phyloP scores from a whole-genome alignment of 2,113 vertebrate species.

The Austrofundulus limnaeus region DNA sequence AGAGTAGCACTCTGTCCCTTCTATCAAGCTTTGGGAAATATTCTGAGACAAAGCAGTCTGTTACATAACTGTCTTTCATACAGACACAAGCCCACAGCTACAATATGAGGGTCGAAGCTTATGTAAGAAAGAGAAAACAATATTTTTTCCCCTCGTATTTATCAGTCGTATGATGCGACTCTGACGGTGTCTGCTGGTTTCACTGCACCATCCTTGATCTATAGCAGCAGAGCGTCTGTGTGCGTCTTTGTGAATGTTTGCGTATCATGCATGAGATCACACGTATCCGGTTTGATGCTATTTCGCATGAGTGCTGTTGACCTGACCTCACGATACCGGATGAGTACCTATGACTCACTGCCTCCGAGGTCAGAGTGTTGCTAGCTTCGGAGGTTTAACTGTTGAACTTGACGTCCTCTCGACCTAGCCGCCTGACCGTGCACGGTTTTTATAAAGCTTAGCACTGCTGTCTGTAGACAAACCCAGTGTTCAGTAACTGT shows the following conservation, averaged over 20 bases:
- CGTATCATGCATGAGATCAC: conserved; percentile 25
- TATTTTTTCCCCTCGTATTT: background rate
- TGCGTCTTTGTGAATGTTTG: conserved; percentile 4
- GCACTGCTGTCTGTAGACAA: conserved; percentile 1
- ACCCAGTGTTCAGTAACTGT: background rate
- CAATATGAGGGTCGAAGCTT: conserved; percentile 23
- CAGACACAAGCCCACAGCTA: conserved; percentile 55
- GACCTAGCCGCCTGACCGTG: conserved; percentile 3
- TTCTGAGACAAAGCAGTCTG: conserved; percentile 22
- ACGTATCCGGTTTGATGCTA: conserved; percentile 13
- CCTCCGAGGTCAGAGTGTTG: conserved; percentile 33
- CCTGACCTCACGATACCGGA: conserved; percentile 42
- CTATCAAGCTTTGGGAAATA: conserved; percentile 13
- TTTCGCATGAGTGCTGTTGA: conserved; percentile 3
- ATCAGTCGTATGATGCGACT: conserved; percentile 1
- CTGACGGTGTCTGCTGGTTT: conserved; percentile 3
- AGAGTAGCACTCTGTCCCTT: conserved; percentile 17
- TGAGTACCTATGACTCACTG: conserved; percentile 39
- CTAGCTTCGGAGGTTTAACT: conserved; percentile 21
- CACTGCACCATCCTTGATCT: conserved; percentile 15
- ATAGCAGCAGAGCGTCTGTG: background rate
- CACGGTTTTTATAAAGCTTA: background rate
- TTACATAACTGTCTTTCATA: conserved; percentile 65
- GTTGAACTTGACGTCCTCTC: conserved; percentile 18
- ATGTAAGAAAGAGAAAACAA: conserved; percentile 35